A percentile compares a stretch with the other conserved stretches of the same genome.
phyloP scores from a whole-genome alignment of 35 echinoderm and acorn worm species.

The Heliocidaris erythrogramma region DNA sequence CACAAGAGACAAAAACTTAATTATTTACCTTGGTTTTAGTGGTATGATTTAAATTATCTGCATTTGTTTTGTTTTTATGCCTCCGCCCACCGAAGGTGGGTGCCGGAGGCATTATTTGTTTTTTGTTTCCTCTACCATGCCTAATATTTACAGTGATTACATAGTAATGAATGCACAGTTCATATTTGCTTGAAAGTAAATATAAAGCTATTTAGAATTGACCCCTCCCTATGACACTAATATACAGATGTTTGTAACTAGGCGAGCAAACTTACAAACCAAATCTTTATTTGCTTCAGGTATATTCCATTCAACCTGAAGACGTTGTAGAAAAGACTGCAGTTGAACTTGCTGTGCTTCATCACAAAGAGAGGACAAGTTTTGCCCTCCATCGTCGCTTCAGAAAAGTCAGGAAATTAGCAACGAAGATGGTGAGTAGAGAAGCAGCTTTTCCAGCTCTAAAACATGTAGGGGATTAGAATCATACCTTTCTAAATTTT shows the following conservation, averaged over 20 bases:
- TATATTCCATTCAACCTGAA: neutral
- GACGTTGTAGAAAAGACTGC: constrained; percentile 17
- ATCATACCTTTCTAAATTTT: neutral
- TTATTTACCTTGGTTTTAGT: neutral
- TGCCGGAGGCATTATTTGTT: no score
- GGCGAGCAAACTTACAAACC: neutral
- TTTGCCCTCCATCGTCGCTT: neutral
- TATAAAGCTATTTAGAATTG: no score
- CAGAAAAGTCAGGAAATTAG: neutral
- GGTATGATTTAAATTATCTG: neutral
- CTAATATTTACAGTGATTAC: neutral
- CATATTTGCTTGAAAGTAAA: no score
- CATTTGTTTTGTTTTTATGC: no score
- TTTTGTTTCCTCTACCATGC: neutral
- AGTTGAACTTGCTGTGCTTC: neutral
- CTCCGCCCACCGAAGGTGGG: no score
- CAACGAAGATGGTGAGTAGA: neutral
- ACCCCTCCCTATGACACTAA: neutral
- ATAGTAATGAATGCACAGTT: no score
- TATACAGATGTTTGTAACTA: neutral
- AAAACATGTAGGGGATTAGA: neutral
- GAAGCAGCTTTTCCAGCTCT: neutral
- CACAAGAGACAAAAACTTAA: neutral
- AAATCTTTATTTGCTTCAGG: neutral
- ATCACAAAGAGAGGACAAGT: neutral